These are phyloP conservation scores for Molanna angustata DNA, from an alignment of 2,888 invertebrate genomes.

Conservation along the genomic window DNA sequence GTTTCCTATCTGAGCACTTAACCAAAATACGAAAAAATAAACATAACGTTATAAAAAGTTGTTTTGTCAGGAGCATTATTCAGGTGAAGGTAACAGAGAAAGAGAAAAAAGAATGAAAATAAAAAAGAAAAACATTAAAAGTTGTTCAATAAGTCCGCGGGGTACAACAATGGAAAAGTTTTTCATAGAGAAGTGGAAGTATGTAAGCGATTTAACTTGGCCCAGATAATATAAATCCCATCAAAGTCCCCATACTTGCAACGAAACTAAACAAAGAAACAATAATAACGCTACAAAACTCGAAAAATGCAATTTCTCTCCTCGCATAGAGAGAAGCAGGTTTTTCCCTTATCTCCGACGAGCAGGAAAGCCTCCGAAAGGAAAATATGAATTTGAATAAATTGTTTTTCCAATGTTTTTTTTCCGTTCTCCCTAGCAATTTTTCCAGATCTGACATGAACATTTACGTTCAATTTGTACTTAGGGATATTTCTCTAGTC, in stretches of 20 bases:
- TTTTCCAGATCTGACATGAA: conserved; percentile 16
- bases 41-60: no score
- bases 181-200: not conserved
- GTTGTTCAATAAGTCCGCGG: no score
- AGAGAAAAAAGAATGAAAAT: no score
- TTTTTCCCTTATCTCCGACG: conserved; percentile 14
- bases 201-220: not conserved
- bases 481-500: no score
- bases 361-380: conserved; percentile 8
- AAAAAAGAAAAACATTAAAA: no score
- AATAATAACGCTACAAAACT: conserved; percentile 25
- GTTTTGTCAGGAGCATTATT: no score
- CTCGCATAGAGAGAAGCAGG: no score
- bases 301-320: conserved; percentile 12
- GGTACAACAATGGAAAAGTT: no score
- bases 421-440: no score
- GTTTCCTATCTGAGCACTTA: no score
- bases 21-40: no score
- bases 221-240: conserved; percentile 26
- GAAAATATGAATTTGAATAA: conserved; percentile 16
- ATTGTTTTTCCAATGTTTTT: conserved; percentile 2
- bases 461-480: conserved; percentile 5
- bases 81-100: no score
- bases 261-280: conserved; percentile 21
- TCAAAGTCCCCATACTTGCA: conserved; percentile 19